These are phyloP conservation scores for Hypolimnas misippus DNA, from an alignment of 2,888 invertebrate genomes.

Conservation along the genomic window DNA sequence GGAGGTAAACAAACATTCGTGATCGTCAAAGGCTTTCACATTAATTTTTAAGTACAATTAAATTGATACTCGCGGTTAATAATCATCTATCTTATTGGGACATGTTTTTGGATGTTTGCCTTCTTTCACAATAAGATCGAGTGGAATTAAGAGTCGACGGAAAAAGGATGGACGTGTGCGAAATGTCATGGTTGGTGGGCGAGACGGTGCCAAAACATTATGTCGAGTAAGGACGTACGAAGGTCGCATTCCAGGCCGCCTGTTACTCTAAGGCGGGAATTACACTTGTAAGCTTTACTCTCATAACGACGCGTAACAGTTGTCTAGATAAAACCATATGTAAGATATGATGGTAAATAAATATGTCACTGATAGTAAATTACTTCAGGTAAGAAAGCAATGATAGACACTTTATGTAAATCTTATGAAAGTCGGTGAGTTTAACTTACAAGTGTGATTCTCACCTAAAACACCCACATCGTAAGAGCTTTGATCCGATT, in stretches of 20 bases:
- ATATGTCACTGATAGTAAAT: too few species aligned
- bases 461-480: too few species aligned
- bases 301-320: too few species aligned
- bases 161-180: conserved; percentile 49
- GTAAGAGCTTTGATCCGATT: not conserved
- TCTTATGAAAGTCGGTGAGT: too few species aligned
- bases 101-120: conserved; percentile 11
- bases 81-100: conserved; percentile 23
- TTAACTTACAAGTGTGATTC: too few species aligned
- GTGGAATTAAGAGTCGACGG: conserved; percentile 23
- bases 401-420: too few species aligned
- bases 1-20: conserved; percentile 11
- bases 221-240: conserved; percentile 68
- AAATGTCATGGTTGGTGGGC: conserved; percentile 68
- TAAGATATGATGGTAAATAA: too few species aligned
- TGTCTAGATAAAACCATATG: too few species aligned
- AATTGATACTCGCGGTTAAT: conserved; percentile 14
- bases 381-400: too few species aligned
- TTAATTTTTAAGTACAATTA: conserved; percentile 23
- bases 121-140: conserved; percentile 20
- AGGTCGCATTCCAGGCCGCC: conserved; percentile 65
- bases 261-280: conserved; percentile 22
- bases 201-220: conserved; percentile 59
- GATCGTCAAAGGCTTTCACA: conserved; percentile 14
- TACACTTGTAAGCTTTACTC: too few species aligned